A percentile compares a stretch with the other conserved stretches of the same genome.
Evolutionary conservation across 2,888 invertebrate genomes (phyloP).

Genomic region (Platycnemis pennipes): DNA sequence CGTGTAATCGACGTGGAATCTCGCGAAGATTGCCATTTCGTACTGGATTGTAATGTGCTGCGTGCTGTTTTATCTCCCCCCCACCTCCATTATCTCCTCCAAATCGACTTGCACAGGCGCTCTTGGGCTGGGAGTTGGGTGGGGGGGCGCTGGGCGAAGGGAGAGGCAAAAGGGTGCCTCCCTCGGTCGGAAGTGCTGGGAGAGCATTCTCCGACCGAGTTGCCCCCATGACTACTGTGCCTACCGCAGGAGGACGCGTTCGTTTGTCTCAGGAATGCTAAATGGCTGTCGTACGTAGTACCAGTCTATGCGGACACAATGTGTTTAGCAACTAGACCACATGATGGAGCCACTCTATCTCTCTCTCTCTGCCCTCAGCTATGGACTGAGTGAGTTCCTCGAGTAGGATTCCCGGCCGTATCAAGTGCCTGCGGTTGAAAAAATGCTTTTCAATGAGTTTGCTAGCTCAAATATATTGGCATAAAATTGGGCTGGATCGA

Average conservation of each 20-base stretch:
- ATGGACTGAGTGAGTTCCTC: neutral
- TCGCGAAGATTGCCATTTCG: neutral
- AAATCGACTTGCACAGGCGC: neutral
- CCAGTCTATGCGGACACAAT: neutral
- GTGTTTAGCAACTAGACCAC: neutral
- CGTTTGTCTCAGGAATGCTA: neutral
- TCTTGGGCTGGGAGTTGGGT: neutral
- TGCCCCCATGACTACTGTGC: neutral
- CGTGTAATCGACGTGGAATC: neutral
- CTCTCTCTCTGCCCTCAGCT: neutral
- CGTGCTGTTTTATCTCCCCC: neutral
- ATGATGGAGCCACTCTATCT: neutral
- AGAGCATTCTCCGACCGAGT: neutral
- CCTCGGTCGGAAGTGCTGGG: neutral
- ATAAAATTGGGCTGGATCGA: no score
- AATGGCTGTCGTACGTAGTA: neutral
- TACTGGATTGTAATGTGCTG: neutral
- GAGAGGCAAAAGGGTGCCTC: neutral
- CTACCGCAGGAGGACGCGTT: neutral
- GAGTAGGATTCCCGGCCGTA: neutral
- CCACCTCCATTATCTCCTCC: neutral
- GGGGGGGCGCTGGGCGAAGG: neutral
- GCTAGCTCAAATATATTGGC: no score
- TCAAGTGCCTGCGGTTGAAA: neutral
- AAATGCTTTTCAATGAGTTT: no score